Base-by-base conservation (phyloP, 2,797 vertebrate species). In the Ctenopoma multispine region DNA sequence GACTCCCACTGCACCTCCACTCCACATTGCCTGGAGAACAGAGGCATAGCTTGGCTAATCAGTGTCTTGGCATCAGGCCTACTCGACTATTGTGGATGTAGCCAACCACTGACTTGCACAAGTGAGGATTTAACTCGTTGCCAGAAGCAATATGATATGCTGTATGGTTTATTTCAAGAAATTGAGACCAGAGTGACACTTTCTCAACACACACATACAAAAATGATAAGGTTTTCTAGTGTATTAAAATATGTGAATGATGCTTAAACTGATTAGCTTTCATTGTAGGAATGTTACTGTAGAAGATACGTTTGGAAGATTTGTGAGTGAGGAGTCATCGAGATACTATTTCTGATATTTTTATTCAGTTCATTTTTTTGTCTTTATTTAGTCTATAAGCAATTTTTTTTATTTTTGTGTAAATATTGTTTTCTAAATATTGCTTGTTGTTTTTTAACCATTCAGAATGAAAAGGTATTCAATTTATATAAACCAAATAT, bases 41-140 rank as follows among this genome's bases (percentile, higher is more conserved):
- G 76, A 89, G 84, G 73, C 87, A 82, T 57, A 81, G 87, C 86
- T 80, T 66, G 88, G 85, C 90, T 92, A 93, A 93, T 92, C 90
- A 90, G 85, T 67, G 70, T 78, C 86, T 90, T 94, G 91, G 91
- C 89, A 91, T 85, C 80, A 51, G 79, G 87, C 89, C 89, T 81
- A 69, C 72, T 78, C 49, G n/a, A 60, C 81, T 87, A 81, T 89
- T 89, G 83, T 89, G 79, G 78, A 83, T 83, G 79, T 63, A 85
- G 89, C 83, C 85, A 89, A 83, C 80, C 63, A 86, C 76, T 69
- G 75, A 85, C 84, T 82, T 86, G 68, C 78, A 75, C 80, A 78
- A 91, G 80, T 85, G 79, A 84, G 76, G 75, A 83, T 86, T 89
- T 82, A 78, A 81, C 82, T 77, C 54, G 15, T 72, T 82, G 71